Conservation (phyloP, 2,113 vertebrate genomes). For the Cinclus mexicanus region DNA sequence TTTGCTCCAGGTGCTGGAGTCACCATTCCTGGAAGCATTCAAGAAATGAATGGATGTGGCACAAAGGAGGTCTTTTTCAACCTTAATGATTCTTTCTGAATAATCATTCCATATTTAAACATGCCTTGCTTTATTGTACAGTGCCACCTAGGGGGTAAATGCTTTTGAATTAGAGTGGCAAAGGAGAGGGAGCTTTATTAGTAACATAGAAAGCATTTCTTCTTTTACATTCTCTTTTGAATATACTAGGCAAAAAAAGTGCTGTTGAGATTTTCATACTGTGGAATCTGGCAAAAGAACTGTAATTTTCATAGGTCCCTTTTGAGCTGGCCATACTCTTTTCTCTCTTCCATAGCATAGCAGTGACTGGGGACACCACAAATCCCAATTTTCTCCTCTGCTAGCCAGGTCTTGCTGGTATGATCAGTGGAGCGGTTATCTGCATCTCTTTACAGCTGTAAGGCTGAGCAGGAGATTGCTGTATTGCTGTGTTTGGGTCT, state of each 20-base stretch:
- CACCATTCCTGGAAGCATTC: neutral
- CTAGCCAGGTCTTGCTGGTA: neutral
- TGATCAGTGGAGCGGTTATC: neutral
- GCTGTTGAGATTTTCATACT: neutral
- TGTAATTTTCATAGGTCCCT: neutral
- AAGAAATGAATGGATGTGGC: neutral
- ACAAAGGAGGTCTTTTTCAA: neutral
- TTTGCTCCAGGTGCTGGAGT: neutral
- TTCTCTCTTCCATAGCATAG: neutral
- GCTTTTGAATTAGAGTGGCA: neutral
- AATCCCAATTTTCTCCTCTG: neutral
- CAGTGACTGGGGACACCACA: neutral
- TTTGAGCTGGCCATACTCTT: neutral
- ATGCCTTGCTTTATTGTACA: neutral
- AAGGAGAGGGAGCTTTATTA: neutral
- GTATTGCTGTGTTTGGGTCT: neutral
- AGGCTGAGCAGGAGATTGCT: neutral
- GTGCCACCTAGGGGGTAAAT: constrained; percentile 57
- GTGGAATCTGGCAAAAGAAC: neutral
- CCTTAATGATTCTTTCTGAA: neutral
- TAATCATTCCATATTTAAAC: neutral
- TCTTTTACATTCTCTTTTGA: neutral
- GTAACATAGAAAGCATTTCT: neutral
- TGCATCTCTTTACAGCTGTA: neutral
- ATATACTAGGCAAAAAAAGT: neutral